Conservation (phyloP, 2,888 invertebrate genomes). For the Parthenolecanium corni region DNA sequence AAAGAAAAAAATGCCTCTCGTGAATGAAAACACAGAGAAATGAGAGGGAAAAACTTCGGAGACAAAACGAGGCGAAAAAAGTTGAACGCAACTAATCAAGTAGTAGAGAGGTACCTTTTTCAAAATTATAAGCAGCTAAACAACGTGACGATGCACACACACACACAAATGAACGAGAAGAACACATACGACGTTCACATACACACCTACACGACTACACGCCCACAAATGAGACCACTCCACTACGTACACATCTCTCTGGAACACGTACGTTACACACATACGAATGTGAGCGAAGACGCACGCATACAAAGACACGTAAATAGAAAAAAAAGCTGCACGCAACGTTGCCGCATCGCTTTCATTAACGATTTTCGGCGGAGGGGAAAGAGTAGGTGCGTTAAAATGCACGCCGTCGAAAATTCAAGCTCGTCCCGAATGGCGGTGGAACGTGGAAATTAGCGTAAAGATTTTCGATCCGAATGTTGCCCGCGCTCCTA, state of each 20-base stretch:
- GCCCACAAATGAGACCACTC: no score
- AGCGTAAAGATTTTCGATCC: no score
- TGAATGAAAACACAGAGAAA: conserved; percentile 12
- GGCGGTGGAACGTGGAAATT: no score
- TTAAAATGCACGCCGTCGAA: background rate
- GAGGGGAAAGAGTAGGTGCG: background rate
- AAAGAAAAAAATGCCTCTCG: background rate
- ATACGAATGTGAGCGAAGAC: background rate
- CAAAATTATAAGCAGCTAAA: conserved; percentile 16
- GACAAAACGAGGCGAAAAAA: background rate
- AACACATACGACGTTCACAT: no score
- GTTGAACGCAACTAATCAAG: conserved; percentile 6
- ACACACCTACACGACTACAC: background rate
- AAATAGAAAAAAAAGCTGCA: background rate
- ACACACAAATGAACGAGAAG: no score
- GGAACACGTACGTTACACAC: no score
- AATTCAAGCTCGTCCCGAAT: no score
- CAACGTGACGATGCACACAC: background rate
- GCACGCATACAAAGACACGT: no score
- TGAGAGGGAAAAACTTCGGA: conserved; percentile 10
- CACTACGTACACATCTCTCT: no score
- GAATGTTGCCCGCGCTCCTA: no score
- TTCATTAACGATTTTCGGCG: conserved; percentile 3
- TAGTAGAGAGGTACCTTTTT: background rate
- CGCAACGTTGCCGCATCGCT: conserved; percentile 9